Conservation (phyloP, 2,797 vertebrate species). For the Diceros bicornis region DNA sequence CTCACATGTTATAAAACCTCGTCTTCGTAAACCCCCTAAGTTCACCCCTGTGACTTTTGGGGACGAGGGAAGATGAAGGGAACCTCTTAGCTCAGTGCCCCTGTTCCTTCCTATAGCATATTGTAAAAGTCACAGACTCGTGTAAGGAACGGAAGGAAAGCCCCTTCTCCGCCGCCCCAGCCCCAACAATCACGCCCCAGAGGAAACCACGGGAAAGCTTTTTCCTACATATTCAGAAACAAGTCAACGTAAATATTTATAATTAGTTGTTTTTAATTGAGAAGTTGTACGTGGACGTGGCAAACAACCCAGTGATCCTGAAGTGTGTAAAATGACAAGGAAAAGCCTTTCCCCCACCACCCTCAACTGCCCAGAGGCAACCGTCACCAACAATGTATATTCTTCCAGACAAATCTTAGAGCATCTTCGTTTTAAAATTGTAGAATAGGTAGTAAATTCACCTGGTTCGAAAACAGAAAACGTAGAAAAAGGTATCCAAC, state of each 20-base stretch:
- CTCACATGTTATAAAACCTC: neutral
- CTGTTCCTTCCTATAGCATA: neutral
- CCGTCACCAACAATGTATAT: neutral
- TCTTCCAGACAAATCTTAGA: neutral
- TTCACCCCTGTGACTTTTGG: neutral
- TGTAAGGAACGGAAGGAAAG: no score
- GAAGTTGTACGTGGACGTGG: neutral
- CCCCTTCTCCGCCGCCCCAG: neutral
- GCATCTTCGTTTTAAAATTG: neutral
- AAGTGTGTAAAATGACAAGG: neutral
- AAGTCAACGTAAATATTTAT: neutral
- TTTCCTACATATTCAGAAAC: neutral
- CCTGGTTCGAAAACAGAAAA: neutral
- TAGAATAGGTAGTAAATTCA: neutral
- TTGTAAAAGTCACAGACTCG: neutral
- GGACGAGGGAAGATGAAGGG: neutral
- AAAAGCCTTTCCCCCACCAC: neutral
- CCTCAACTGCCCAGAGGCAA: neutral
- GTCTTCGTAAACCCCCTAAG: neutral
- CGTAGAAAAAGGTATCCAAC: accelerated
- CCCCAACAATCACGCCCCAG: neutral
- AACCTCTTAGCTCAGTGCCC: no score
- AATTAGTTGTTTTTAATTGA: neutral
- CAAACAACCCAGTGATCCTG: neutral
- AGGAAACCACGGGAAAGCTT: neutral